Evolutionary conservation across 37 sponge, comb jelly and placozoan genomes (phyloP).

Genomic region (Tethya wilhelma): DNA sequence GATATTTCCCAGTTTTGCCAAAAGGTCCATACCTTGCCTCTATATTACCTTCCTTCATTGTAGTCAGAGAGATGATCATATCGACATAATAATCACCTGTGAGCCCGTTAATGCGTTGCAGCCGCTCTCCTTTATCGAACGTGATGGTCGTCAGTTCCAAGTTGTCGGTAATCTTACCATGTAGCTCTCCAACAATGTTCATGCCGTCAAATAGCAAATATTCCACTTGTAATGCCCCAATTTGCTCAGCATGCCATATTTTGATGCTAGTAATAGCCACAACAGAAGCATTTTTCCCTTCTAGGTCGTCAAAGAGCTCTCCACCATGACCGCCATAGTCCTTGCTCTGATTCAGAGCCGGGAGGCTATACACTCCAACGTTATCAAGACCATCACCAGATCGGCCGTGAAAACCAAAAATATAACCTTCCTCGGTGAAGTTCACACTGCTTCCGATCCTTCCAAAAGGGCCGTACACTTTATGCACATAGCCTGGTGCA

Average conservation of each 20-base stretch:
- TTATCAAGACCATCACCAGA: constrained; percentile 1
- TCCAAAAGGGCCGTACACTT: constrained; percentile 12
- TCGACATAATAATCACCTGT: not conserved
- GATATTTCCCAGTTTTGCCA: constrained; percentile 8
- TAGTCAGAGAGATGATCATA: constrained; percentile 1
- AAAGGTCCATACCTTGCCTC: constrained; percentile 14
- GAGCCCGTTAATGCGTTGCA: not conserved
- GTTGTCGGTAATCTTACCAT: not conserved
- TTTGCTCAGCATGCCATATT: constrained; percentile 7
- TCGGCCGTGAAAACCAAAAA: not conserved
- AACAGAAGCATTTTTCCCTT: not conserved
- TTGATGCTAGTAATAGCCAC: not conserved
- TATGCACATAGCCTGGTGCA: not conserved
- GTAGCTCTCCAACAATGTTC: not conserved
- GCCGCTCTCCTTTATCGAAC: not conserved
- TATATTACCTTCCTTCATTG: not conserved
- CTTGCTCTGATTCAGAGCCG: not conserved
- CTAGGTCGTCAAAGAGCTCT: not conserved
- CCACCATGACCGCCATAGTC: constrained; percentile 4
- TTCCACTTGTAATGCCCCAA: constrained; percentile 1
- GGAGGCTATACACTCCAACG: not conserved
- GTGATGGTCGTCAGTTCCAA: not conserved
- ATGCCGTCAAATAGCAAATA: not conserved
- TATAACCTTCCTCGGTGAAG: constrained; percentile 1
- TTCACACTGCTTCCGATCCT: not conserved